Conservation (phyloP, 2,113 vertebrate species). For the Aythya baeri region DNA sequence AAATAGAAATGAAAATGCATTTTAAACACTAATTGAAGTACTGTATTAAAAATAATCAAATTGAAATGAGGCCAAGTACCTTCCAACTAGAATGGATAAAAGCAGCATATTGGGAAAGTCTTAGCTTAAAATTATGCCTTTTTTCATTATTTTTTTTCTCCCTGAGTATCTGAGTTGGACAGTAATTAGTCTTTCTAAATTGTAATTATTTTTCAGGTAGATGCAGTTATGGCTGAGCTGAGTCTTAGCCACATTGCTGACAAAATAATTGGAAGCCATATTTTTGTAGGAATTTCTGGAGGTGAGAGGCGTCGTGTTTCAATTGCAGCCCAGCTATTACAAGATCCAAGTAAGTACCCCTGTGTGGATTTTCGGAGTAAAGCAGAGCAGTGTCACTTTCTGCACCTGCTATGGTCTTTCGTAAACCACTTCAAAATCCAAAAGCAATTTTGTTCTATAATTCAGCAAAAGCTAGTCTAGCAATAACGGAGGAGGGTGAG, state of each 20-base stretch:
- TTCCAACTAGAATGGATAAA: neutral
- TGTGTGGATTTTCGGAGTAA: neutral
- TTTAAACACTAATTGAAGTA: neutral
- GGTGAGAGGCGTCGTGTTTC: slow-evolving; percentile 93
- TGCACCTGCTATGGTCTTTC: neutral
- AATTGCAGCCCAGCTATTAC: slow-evolving; percentile 91
- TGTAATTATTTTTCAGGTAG: slow-evolving; percentile 79
- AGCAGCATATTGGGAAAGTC: neutral
- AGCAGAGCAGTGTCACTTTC: neutral
- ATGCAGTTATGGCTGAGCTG: slow-evolving; percentile 87
- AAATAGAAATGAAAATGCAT: neutral
- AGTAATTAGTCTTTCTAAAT: neutral
- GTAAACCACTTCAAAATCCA: neutral
- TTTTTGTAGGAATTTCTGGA: slow-evolving; percentile 87
- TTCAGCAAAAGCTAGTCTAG: neutral
- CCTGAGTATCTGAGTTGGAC: neutral
- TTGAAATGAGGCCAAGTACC: neutral
- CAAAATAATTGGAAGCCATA: slow-evolving; percentile 85
- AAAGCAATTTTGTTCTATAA: neutral
- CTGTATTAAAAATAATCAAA: neutral
- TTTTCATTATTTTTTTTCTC: fast-evolving
- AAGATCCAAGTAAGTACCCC: slow-evolving; percentile 91
- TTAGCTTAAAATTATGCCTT: neutral
- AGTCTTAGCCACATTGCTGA: slow-evolving; percentile 88
- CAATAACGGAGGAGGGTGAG: neutral